Base-by-base conservation (phyloP, 2,888 invertebrate species). In the Polydrusus pterygomalis region DNA sequence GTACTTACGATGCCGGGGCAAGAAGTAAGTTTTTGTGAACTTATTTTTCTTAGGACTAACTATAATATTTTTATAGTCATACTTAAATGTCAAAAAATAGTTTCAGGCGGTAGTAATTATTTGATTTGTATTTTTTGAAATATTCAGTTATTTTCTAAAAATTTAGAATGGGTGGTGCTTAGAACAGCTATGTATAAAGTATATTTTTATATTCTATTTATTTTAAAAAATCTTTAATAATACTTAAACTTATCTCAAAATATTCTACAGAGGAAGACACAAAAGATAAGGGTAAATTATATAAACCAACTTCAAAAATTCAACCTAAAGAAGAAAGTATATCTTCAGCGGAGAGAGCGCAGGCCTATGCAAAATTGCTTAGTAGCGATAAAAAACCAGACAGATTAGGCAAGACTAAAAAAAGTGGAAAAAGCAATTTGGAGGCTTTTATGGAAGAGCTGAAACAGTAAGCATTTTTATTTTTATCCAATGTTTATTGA, bases 401-500 rank as follows among this genome's bases (percentile, higher is more conserved):
- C 34, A 88, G 90, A 56, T 83, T 90, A 20, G 90, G 89, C 8
- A 93, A 92, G 85, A 92, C 91, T 84, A 96, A 95, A 84, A 92
- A 91, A 76, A 92, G 92, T 68, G 95, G 94, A 80, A 98, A 98
- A 85, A 98, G 97, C 85, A 99, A 99, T 88, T 89, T 99, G 78
- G 99, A 99, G 87, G 89, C 97, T 15, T 99, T 99, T 85, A 99
- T 99, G 87, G 99, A 99, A 87, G 99, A 99, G 88, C 88, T 99
- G 54, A 94, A 97, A 90, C 94, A 95, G 97, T 97, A 87, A 90
- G 92, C 34, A 7, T 34, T 34, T 34, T 34, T 34, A 34, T 34
- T 2, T 34, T 34, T n/a, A n/a, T n/a, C n/a, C n/a, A n/a, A n/a
- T n/a, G n/a, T n/a, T n/a, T n/a, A n/a, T n/a, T n/a, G n/a, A n/a